These are phyloP conservation scores for Brachypteracias leptosomus DNA, from an alignment of 2,113 vertebrate species.

Conservation along the genomic window DNA sequence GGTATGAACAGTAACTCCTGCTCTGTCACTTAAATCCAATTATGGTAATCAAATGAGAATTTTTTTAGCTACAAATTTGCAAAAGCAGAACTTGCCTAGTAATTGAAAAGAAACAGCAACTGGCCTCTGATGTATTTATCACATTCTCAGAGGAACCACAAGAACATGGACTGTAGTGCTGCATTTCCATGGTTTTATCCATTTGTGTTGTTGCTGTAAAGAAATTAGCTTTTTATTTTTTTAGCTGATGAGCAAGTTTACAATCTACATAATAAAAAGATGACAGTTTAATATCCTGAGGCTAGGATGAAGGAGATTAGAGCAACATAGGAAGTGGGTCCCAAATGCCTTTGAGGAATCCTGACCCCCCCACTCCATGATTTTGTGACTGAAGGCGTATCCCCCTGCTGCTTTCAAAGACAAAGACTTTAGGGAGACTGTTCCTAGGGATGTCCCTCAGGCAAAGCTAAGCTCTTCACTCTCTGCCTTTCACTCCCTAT, in stretches of 20 bases:
- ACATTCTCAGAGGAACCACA: neutral
- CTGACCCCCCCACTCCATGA: accelerated
- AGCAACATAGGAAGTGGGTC: neutral
- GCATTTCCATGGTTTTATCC: neutral
- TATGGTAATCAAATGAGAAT: neutral
- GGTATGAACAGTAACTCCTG: neutral
- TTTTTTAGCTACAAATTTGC: neutral
- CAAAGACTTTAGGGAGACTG: neutral
- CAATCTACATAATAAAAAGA: neutral
- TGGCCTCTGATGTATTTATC: neutral
- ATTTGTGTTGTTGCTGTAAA: neutral
- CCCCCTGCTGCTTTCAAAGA: neutral
- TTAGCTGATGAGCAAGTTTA: neutral
- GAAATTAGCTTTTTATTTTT: neutral
- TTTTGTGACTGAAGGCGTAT: neutral
- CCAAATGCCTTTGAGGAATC: neutral
- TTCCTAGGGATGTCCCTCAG: neutral
- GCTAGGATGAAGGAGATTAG: neutral
- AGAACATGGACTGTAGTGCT: neutral
- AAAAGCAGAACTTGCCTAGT: neutral
- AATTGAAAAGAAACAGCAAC: neutral
- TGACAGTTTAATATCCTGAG: neutral
- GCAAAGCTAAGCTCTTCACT: neutral
- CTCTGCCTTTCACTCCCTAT: neutral
- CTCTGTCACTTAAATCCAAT: neutral